A percentile compares a stretch with the other conserved stretches of the same genome.
Evolutionary conservation across 2,797 vertebrate genomes (phyloP).

Genomic region (Acestrorhynchus altus): DNA sequence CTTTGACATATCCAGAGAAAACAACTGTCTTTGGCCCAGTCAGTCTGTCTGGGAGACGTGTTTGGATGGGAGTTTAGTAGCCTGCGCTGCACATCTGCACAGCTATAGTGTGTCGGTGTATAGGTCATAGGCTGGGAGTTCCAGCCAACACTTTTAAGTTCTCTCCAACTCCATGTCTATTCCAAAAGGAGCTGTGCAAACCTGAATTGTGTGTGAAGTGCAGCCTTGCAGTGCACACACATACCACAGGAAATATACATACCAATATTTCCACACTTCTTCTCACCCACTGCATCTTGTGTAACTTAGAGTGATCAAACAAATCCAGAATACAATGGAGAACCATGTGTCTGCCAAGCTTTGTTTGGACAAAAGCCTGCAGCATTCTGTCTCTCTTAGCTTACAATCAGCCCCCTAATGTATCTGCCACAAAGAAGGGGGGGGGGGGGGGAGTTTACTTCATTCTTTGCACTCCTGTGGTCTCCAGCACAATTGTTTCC

Average conservation of each 20-base stretch:
- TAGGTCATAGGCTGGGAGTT: constrained; percentile 6
- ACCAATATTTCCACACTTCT: not conserved
- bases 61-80: constrained; percentile 24
- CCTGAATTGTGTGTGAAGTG: not conserved
- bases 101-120: constrained; percentile 19
- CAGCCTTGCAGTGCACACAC: not conserved
- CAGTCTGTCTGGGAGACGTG: not conserved
- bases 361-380: constrained; percentile 1
- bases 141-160: constrained; percentile 1
- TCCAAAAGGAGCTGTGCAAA: constrained; percentile 11
- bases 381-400: constrained; percentile 18
- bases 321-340: not conserved
- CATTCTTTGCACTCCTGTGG: constrained; percentile 56
- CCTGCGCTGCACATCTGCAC: constrained; percentile 26
- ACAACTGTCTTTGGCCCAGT: not conserved
- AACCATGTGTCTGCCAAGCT: not conserved
- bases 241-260: not conserved
- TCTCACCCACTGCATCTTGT: not conserved
- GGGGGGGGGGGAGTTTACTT: constrained; percentile 35
- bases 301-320: not conserved
- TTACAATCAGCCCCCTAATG: constrained; percentile 48
- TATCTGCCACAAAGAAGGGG: constrained; percentile 26
- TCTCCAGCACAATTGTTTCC: constrained; percentile 55
- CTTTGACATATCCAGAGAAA: constrained; percentile 24
- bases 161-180: constrained; percentile 20